Conservation (phyloP, 2,888 invertebrate species). For the Tipula vernalis region DNA sequence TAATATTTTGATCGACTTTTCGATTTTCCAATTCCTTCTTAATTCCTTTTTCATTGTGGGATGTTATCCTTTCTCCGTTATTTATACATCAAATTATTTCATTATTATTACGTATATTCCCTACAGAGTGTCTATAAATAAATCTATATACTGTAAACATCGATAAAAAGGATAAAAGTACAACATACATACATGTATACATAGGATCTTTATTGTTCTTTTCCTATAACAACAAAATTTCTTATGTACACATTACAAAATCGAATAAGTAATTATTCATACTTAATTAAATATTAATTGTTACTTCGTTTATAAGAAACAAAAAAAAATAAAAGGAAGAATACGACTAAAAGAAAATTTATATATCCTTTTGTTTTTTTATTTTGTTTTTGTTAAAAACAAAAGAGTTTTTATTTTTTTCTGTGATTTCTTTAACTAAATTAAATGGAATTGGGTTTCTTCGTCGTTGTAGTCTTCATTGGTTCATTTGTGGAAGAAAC, state of each 20-base stretch:
- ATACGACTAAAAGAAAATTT: neutral
- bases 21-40: neutral
- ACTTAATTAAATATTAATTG: neutral
- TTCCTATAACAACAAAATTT: neutral
- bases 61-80: neutral
- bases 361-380: neutral
- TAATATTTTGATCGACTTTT: slow-evolving; percentile 4
- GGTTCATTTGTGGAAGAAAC: neutral
- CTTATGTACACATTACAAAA: neutral
- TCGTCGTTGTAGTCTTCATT: neutral
- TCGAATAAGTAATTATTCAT: neutral
- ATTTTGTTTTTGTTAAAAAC: neutral
- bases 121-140: neutral
- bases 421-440: neutral
- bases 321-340: neutral
- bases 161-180: neutral
- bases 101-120: neutral
- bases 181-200: neutral
- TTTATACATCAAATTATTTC: neutral
- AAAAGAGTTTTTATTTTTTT: neutral
- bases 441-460: neutral
- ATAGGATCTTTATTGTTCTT: neutral
- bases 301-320: neutral
- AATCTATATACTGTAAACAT: neutral
- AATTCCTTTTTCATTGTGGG: neutral